Conservation (phyloP, 2,797 vertebrate genomes). For the Erethizon dorsatum region DNA sequence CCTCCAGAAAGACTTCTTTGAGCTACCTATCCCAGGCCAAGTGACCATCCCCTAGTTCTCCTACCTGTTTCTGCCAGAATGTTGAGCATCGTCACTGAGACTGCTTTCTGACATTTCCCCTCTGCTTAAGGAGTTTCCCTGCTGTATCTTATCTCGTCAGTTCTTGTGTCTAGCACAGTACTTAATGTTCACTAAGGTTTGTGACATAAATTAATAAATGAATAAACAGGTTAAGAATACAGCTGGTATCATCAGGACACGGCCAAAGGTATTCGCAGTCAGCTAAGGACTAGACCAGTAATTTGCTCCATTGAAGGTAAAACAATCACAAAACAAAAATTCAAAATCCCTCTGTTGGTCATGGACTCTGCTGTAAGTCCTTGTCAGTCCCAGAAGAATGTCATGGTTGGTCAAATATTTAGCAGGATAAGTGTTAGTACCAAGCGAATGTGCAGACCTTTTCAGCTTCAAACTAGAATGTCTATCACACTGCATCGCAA, state of each 20-base stretch:
- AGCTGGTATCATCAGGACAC: neutral
- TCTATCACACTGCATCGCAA: neutral
- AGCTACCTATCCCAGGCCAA: neutral
- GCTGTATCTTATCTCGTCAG: neutral
- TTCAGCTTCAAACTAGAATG: neutral
- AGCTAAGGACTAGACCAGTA: neutral
- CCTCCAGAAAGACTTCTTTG: neutral
- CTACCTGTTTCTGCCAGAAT: neutral
- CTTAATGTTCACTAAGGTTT: neutral
- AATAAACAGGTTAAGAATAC: neutral
- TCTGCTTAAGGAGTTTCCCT: neutral
- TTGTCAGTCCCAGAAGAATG: neutral
- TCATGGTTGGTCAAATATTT: neutral
- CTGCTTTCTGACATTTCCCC: neutral
- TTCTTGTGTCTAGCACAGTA: neutral
- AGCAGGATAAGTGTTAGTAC: neutral
- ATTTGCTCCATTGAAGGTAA: neutral
- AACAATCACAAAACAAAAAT: neutral
- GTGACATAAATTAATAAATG: neutral
- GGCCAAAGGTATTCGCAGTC: neutral
- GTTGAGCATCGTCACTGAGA: neutral
- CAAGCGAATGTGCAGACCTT: neutral
- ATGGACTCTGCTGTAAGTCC: neutral
- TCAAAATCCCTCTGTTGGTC: neutral
- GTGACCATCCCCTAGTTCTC: neutral